Evolutionary conservation across 2,888 invertebrate species (phyloP).

Genomic region (Sericinus montela): DNA sequence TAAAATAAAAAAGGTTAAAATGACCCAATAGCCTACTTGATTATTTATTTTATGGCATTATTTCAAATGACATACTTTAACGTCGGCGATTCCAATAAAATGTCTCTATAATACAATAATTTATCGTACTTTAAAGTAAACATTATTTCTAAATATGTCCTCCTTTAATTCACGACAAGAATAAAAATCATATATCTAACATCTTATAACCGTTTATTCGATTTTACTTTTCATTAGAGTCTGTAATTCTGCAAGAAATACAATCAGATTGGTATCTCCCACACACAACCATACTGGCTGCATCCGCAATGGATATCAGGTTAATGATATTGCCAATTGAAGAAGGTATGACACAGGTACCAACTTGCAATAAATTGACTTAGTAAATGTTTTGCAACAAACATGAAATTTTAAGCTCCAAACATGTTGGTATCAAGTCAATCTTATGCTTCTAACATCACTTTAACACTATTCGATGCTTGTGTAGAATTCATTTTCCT

Average conservation of each 20-base stretch:
- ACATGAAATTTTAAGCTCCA: slow-evolving; percentile 6
- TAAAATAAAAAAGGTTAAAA: too few relatives aligned
- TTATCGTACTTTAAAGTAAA: slow-evolving; percentile 23
- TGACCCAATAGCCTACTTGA: too few relatives aligned
- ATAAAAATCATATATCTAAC: too few relatives aligned
- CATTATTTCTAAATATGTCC: slow-evolving; percentile 12
- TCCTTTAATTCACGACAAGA: too few relatives aligned
- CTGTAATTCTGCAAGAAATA: slow-evolving; percentile 8
- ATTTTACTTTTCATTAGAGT: slow-evolving; percentile 19
- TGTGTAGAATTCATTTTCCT: neutral
- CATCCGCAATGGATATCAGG: slow-evolving; percentile 22
- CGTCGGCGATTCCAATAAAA: slow-evolving; percentile 13
- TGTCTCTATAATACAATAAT: slow-evolving; percentile 21
- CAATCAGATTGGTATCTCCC: slow-evolving; percentile 30
- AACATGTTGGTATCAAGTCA: neutral
- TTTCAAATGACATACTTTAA: too few relatives aligned
- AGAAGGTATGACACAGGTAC: slow-evolving; percentile 25
- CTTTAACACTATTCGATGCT: neutral
- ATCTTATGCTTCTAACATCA: neutral
- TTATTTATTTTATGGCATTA: too few relatives aligned
- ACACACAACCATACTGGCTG: slow-evolving; percentile 22
- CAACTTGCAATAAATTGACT: slow-evolving; percentile 20
- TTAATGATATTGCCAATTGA: slow-evolving; percentile 30
- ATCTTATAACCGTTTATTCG: slow-evolving; percentile 11
- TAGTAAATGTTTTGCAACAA: neutral